Conservation (phyloP, 2,113 vertebrate genomes). For the Narcine bancroftii region DNA sequence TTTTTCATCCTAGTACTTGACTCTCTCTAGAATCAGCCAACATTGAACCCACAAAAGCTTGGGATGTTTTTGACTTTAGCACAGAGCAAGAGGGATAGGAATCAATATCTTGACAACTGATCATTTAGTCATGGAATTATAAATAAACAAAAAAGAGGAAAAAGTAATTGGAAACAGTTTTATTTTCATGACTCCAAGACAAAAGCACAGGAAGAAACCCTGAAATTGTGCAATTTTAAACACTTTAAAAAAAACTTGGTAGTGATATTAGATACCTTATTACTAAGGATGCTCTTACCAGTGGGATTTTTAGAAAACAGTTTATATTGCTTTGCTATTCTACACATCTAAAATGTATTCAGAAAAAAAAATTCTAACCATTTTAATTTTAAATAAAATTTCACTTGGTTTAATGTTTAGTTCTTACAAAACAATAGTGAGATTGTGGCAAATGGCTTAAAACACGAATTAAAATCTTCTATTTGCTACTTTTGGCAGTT, state of each 20-base stretch:
- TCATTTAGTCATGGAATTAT: background rate
- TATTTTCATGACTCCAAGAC: conserved; percentile 9
- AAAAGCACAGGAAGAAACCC: background rate
- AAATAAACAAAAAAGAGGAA: background rate
- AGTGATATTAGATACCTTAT: background rate
- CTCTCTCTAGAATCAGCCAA: background rate
- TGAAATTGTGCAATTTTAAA: background rate
- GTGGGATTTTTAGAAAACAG: background rate
- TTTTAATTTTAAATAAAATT: background rate
- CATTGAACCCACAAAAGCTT: background rate
- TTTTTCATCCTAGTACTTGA: background rate
- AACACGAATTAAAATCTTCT: background rate
- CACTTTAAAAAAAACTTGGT: background rate
- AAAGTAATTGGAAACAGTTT: background rate
- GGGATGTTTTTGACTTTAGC: background rate
- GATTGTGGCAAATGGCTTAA: background rate
- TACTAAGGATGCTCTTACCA: background rate
- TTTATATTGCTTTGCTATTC: background rate
- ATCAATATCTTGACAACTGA: background rate
- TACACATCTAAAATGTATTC: background rate
- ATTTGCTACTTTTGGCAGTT: background rate
- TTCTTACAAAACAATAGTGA: background rate
- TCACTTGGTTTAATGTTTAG: background rate
- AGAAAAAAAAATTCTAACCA: background rate
- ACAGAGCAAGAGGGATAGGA: background rate